A percentile compares a stretch with the other conserved stretches of the same genome.
These are phyloP conservation scores for Nemopilema nomurai DNA, from an alignment of 30 jellyfish, hydroid and myxozoan species.

Conservation along the genomic window DNA sequence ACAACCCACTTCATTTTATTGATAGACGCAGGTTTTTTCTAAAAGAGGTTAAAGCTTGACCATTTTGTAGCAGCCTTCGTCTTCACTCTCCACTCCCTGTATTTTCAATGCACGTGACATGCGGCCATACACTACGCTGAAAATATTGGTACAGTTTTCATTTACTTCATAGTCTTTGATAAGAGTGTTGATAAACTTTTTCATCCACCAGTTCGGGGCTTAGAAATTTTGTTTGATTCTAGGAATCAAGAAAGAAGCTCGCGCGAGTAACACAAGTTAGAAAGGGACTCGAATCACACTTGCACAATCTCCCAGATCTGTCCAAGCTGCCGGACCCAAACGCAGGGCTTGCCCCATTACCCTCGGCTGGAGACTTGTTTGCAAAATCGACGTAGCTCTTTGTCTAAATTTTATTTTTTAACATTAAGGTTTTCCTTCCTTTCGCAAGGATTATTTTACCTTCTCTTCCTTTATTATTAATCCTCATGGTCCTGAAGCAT, in stretches of 20 bases:
- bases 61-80: too few species aligned
- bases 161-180: too few species aligned
- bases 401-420: not conserved
- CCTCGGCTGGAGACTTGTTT: constrained; percentile 97
- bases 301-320: constrained; percentile 91
- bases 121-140: too few species aligned
- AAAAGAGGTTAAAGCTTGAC: too few species aligned
- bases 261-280: constrained; percentile 90
- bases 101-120: too few species aligned
- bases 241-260: constrained; percentile 89
- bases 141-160: too few species aligned
- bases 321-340: constrained; percentile 90
- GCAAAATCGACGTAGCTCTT: constrained; percentile 60
- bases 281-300: constrained; percentile 88
- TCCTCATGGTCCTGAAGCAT: not conserved
- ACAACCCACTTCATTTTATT: too few species aligned
- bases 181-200: too few species aligned
- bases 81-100: too few species aligned
- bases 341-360: constrained; percentile 92
- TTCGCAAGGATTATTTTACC: not conserved
- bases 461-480: too few species aligned
- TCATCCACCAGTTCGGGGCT: too few species aligned
- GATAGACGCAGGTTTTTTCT: too few species aligned
- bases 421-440: not conserved
- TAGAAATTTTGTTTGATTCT: not conserved